Base-by-base conservation (phyloP, 2,797 vertebrate genomes). In the Etheostoma nigrum region DNA sequence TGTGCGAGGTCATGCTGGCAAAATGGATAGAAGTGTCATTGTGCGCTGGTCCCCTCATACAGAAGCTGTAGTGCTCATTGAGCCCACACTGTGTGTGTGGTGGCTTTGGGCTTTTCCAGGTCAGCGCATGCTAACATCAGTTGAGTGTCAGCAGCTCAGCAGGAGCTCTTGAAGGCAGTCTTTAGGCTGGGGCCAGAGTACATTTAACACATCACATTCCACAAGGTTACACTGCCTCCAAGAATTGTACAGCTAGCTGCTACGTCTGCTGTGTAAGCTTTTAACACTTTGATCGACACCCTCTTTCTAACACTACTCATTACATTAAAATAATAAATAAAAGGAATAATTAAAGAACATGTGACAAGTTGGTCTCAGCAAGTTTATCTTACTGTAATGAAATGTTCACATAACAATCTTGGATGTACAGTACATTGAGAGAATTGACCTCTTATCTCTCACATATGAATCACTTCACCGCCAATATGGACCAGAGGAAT, bases 101-200 rank as follows among this genome's bases (percentile, higher is more conserved):
- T 21, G 44, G 76, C 76, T 85, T 81, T 19, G 67, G 72, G 55
- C 47, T 67, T 89, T 93, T 93, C 79, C 86, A 90, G 91, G 90
- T 92, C 91, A 93, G 65, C 64, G 85, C 78, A 61, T 81, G 72
- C 76, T 30, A 72, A 79, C 79, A 74, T 90, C 77, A 71, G 60
- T 65, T 40, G 52, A 68, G 49, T 71, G 77, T 88, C 86, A 85
- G 72, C 70, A 47, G 65, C 87, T 78, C 79, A 76, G 74, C 75
- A 70, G 85, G 87, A 85, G 81, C 72, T 82, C 77, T 77, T 77
- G 67, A 85, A 71, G 76, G 79, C 76, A 76, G 64, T 82, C 57
- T 75, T 81, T 78, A 72, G 82, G 42, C 53, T 53, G 27, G 33
- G 40, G 57, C 65, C 71, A 71, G 65, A 85, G 49, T 72, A 72